Conservation (phyloP, 2,797 vertebrate species). For the Clarias platycephalus region DNA sequence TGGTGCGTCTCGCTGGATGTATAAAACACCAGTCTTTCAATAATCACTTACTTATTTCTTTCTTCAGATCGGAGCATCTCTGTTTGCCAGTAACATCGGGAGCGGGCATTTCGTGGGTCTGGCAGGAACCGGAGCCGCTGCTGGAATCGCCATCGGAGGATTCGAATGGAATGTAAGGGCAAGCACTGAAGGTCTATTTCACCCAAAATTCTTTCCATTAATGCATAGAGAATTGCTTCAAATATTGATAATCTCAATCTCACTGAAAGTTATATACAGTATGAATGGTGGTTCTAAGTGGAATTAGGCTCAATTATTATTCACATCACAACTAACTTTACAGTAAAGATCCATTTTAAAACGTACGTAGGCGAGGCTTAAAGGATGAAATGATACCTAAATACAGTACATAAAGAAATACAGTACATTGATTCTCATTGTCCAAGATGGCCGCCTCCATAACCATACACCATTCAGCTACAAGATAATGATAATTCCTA, state of each 20-base stretch:
- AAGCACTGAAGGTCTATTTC: not conserved
- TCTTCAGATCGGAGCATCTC: conserved; percentile 89
- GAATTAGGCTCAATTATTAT: not conserved
- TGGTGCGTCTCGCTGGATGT: not conserved
- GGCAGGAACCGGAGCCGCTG: conserved; percentile 85
- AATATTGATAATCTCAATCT: not conserved
- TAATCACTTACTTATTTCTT: conserved; percentile 14
- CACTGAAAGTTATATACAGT: not conserved
- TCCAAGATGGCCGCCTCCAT: conserved; percentile 1
- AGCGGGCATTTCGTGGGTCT: conserved; percentile 94
- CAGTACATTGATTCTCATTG: not conserved
- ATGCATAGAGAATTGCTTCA: not conserved
- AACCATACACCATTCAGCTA: not conserved
- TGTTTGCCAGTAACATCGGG: conserved; percentile 96
- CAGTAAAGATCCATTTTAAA: not conserved
- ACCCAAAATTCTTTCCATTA: not conserved
- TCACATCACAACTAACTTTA: not conserved
- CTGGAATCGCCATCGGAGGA: conserved; percentile 86
- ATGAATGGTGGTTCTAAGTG: no score
- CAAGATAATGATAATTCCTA: not conserved
- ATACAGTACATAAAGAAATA: no score
- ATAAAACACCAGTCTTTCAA: not conserved
- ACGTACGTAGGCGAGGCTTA: not conserved
- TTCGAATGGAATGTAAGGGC: conserved; percentile 93
- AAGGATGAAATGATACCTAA: not conserved